Evolutionary conservation across 2,888 invertebrate species (phyloP), one percentile per base, ranked within the genome.

Genomic region (Chymomyza amoena): DNA sequence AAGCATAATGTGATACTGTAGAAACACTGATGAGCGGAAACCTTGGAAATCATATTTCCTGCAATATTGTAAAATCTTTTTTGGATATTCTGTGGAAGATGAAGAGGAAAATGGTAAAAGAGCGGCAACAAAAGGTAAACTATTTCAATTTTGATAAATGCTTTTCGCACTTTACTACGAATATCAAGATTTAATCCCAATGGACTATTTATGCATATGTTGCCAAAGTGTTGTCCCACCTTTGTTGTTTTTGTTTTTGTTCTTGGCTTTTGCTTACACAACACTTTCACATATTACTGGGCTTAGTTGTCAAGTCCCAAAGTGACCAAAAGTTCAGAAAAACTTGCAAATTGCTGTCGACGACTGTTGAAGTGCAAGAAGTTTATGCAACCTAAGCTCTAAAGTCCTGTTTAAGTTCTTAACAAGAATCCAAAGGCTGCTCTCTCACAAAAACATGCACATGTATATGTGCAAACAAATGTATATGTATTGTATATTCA

Each of bases 11-110:
- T 89, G 88, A 70, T 89, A 89, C 65, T 87, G 85, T 20, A 89
- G 74, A 68, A 85, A 84, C 5, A 82, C 82, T 69, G 81, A 61
- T 4, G 89, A 85, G 54, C 85, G 89, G 69, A 87, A 87, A 45
- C 83, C 84, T 69, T 84, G 84, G 39, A 90, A 84, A 61, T 89
- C 87, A 79, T 89, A 90, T 73, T 87, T 87, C 56, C 89, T 79
- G 61, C 89, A 89, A 72, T 89, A 90, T 63, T 89, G 89, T 18
- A 88, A 70, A 13, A 89, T 76, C 70, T 87, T 89, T 68, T 90
- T 90, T 4, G 90, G 88, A 65, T 90, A 88, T 68, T 90, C 90
- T 90, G 76, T 45, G 57, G 10, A 32, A 32, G 32, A 32, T 25
- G 25, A 25, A 25, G 25, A 25, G 25, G 3, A 4, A 32, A 6